phyloP scores from a whole-genome alignment of 1,140 invertebrate genomes.

The Thaumatotibia leucotreta region DNA sequence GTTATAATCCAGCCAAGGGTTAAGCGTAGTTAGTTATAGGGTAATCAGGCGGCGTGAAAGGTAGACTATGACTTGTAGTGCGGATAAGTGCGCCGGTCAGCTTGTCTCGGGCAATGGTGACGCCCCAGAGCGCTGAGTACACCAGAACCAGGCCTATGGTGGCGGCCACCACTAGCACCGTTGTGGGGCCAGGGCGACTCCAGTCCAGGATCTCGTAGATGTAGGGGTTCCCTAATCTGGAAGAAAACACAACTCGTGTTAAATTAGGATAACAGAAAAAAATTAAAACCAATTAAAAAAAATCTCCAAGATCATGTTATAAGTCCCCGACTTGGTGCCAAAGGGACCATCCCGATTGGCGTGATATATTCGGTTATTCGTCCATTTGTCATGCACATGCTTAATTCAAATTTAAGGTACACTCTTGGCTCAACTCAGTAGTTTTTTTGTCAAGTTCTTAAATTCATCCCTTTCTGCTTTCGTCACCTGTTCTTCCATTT shows the following conservation, averaged over 20 bases:
- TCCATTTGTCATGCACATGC: too few species aligned
- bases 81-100: conserved; percentile 39
- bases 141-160: conserved; percentile 72
- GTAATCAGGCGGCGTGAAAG: conserved; percentile 37
- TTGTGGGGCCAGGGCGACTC: conserved; percentile 68
- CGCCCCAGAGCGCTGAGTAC: conserved; percentile 38
- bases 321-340: too few species aligned
- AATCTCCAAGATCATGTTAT: background rate
- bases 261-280: background rate
- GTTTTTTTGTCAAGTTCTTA: too few species aligned
- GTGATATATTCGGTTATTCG: too few species aligned
- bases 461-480: too few species aligned
- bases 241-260: conserved; percentile 35
- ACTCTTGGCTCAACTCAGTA: too few species aligned
- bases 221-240: conserved; percentile 78
- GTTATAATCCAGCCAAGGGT: background rate
- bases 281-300: background rate
- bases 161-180: conserved; percentile 73
- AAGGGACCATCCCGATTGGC: too few species aligned
- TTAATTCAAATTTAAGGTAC: too few species aligned
- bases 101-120: conserved; percentile 47
- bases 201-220: conserved; percentile 85
- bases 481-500: too few species aligned
- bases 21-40: background rate
- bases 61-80: conserved; percentile 49